Evolutionary conservation across 2,113 vertebrate genomes (phyloP).

Genomic region (Phocoena phocoena): DNA sequence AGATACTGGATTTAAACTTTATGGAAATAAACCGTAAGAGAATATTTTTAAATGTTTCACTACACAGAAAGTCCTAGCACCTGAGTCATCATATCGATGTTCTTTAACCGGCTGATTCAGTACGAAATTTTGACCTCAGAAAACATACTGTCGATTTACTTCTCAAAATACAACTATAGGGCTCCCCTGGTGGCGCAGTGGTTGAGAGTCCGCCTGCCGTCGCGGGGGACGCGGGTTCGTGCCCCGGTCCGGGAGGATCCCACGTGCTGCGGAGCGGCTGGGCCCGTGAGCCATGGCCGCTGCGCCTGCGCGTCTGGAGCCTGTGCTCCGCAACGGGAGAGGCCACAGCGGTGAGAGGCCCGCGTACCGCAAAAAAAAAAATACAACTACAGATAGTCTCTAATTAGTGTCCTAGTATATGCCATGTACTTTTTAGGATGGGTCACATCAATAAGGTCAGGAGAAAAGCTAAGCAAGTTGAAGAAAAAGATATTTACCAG

Average conservation of each 20-base stretch:
- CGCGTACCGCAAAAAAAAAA: not conserved
- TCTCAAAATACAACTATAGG: not conserved
- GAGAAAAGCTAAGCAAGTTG: not conserved
- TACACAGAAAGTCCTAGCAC: not conserved
- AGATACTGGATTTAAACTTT: not conserved
- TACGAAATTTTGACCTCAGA: not conserved
- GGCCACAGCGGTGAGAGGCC: too few species aligned
- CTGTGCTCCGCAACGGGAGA: too few species aligned
- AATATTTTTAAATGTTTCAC: not conserved
- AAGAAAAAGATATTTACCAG: not conserved
- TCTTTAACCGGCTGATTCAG: not conserved
- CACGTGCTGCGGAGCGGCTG: too few species aligned
- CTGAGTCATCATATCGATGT: not conserved
- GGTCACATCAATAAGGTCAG: not conserved
- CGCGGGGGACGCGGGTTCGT: rapidly evolving
- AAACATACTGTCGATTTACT: not conserved
- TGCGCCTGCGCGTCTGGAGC: too few species aligned
- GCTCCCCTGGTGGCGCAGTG: too few species aligned
- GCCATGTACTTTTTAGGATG: not conserved
- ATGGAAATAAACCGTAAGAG: not conserved
- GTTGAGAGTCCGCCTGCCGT: too few species aligned
- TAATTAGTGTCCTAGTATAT: not conserved
- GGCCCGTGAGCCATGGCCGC: too few species aligned
- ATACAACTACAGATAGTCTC: not conserved
- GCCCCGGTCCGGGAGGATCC: too few species aligned